phyloP scores from a whole-genome alignment of 2,888 invertebrate genomes.

The Nemurella pictetii region DNA sequence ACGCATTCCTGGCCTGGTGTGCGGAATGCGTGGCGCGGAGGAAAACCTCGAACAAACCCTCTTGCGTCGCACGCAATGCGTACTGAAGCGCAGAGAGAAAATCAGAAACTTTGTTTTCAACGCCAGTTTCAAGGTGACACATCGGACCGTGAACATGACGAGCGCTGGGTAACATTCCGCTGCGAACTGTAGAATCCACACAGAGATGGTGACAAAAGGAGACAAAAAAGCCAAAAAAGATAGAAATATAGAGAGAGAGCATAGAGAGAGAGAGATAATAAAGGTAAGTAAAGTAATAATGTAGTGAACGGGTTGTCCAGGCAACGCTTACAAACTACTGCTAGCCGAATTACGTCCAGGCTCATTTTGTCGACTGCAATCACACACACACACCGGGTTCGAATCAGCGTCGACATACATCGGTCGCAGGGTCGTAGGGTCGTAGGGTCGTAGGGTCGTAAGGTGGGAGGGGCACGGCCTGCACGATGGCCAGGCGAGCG shows the following conservation, averaged over 20 bases:
- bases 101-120: too few species aligned
- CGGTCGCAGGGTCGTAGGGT: too few species aligned
- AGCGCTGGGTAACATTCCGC: not conserved
- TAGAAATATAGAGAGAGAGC: constrained; percentile 1
- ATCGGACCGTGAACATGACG: too few species aligned
- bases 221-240: constrained; percentile 22
- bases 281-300: not conserved
- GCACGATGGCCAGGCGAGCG: too few species aligned
- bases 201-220: not conserved
- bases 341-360: not conserved
- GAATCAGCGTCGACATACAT: not conserved
- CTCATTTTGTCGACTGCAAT: not conserved
- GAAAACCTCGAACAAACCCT: too few species aligned
- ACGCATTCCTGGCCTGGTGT: too few species aligned
- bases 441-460: too few species aligned
- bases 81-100: too few species aligned
- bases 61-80: too few species aligned
- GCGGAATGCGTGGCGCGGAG: too few species aligned
- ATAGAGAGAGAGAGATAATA: constrained; percentile 2
- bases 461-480: not conserved
- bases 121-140: too few species aligned
- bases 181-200: not conserved
- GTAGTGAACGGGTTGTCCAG: not conserved
- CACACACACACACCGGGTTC: not conserved
- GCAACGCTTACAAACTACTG: not conserved